Conservation (phyloP, 2,113 vertebrate genomes). For the Colius striatus region DNA sequence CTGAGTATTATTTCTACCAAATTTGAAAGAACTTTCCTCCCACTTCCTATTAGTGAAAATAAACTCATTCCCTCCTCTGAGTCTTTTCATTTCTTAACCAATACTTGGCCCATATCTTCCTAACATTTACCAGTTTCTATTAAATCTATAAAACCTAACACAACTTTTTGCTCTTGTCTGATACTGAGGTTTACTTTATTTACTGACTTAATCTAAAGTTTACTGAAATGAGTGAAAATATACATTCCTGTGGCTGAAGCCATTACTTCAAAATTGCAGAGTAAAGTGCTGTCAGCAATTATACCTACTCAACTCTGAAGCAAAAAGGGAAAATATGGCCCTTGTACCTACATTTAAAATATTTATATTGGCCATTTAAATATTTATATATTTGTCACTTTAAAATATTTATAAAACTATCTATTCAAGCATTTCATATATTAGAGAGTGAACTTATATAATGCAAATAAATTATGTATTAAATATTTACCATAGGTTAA, state of each 20-base stretch:
- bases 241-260: neutral
- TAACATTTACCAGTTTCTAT: neutral
- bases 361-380: conserved; percentile 70
- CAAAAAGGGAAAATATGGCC: neutral
- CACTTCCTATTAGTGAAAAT: neutral
- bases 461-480: conserved; percentile 70
- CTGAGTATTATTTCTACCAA: neutral
- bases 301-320: neutral
- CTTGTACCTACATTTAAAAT: conserved; percentile 41
- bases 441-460: conserved; percentile 49
- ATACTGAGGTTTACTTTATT: neutral
- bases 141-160: neutral
- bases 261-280: neutral
- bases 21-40: neutral
- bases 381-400: conserved; percentile 71
- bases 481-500: conserved; percentile 69
- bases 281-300: conserved; percentile 19
- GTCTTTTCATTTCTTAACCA: neutral
- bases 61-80: neutral
- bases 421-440: conserved; percentile 51
- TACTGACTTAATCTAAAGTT: neutral
- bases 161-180: neutral
- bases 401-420: conserved; percentile 56
- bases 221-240: neutral
- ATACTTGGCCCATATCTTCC: neutral